Evolutionary conservation across 1,140 invertebrate species (phyloP), one percentile per base, ranked within the genome.

Genomic region (Akabosia matsudoensis): DNA sequence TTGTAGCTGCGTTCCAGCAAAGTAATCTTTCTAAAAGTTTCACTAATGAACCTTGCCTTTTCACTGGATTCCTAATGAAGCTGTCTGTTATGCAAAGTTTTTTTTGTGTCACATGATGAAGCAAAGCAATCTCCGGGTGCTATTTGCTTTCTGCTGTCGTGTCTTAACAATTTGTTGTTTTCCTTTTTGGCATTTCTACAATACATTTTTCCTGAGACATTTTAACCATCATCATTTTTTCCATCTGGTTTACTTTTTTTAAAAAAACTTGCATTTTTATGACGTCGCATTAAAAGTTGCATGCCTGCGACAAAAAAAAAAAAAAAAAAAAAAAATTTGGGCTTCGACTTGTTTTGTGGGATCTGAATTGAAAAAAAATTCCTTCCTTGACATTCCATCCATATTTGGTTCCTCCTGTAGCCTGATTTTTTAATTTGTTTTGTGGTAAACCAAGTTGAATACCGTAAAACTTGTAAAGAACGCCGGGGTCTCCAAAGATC

Each of bases 31-130:
- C 54, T 14, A 4, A 7, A 24, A 61, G 3, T 61, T 61, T 67
- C 31, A 67, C 61, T 67, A 67, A 67, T 67, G 61, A 67, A 67
- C 61, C 61, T 30, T 67, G 30, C 61, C 61, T 67, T 67, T 61
- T 61, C n/a, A 45, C 37, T 45, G 7, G 37, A 7, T 45, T 56
- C 30, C 31, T 67, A 67, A 67, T 67, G 61, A 67, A 67, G 26
- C 61, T 67, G 61, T 67, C 61, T 67, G 61, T 67, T 67, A 31
- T 67, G 61, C n/a, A 67, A 56, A 67, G 61, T 67, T 45, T n/a
- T n/a, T n/a, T n/a, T n/a, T 67, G 31, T 67, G 61, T 28, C 61
- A 67, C 24, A 28, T 30, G 61, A 67, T 4, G 31, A 30, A 67
- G n/a, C n/a, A n/a, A n/a, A n/a, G n/a, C n/a, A n/a, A 67, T 4